A percentile compares a stretch with the other conserved stretches of the same genome.
phyloP scores from a whole-genome alignment of 2,888 invertebrate genomes.

The Dynastes tityus region DNA sequence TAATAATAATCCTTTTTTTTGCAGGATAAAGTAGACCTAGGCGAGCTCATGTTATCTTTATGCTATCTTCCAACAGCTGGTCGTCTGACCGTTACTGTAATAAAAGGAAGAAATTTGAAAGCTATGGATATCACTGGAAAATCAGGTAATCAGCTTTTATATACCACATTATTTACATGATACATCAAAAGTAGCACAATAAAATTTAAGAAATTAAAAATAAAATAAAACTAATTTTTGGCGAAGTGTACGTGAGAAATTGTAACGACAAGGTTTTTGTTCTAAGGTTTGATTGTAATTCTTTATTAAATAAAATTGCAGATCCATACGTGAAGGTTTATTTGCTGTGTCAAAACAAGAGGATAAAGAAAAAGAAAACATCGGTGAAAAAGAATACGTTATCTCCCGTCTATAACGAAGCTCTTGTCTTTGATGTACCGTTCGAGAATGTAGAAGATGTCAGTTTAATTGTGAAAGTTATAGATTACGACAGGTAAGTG shows the following conservation, averaged over 20 bases:
- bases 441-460: constrained; percentile 87
- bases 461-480: constrained; percentile 86
- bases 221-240: too few species aligned
- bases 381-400: constrained; percentile 90
- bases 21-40: constrained; percentile 89
- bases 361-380: constrained; percentile 95
- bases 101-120: constrained; percentile 92
- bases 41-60: constrained; percentile 92
- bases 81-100: constrained; percentile 90
- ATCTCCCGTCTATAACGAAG: constrained; percentile 94
- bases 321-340: constrained; percentile 97
- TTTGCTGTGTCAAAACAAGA: constrained; percentile 88
- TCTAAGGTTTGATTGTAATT: too few species aligned
- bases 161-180: too few species aligned
- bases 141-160: constrained; percentile 76
- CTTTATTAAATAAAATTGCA: constrained; percentile 65
- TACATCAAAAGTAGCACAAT: too few species aligned
- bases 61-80: constrained; percentile 94
- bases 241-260: too few species aligned
- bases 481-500: constrained; percentile 89
- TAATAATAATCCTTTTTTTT: constrained; percentile 52
- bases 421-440: constrained; percentile 92
- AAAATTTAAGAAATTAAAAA: too few species aligned
- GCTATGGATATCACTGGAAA: constrained; percentile 96
- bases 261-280: too few species aligned